These are phyloP conservation scores for Metopia argyrocephala DNA, from an alignment of 2,888 invertebrate species.

Conservation along the genomic window DNA sequence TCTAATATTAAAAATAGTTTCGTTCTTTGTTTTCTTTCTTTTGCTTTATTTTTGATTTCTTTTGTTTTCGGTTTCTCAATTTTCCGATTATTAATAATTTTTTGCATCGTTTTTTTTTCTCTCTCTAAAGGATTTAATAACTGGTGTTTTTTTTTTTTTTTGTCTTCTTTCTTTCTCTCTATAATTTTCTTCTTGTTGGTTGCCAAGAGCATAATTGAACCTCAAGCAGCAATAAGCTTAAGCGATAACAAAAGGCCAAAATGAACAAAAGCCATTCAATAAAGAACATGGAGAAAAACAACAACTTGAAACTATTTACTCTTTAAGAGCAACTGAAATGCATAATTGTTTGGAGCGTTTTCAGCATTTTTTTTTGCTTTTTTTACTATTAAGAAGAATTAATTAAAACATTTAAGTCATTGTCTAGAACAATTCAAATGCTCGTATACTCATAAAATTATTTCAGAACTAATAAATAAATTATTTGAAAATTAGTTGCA, in stretches of 20 bases:
- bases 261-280: background rate
- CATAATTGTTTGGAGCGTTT: background rate
- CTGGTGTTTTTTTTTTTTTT: too few relatives aligned
- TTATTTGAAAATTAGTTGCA: too few relatives aligned
- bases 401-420: too few relatives aligned
- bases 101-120: background rate
- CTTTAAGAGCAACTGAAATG: background rate
- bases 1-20: too few relatives aligned
- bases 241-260: background rate
- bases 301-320: background rate
- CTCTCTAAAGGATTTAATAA: slow-evolving; percentile 31
- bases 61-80: background rate
- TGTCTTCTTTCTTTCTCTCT: background rate
- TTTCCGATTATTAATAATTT: too few relatives aligned
- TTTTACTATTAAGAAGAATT: too few relatives aligned
- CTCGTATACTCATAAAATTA: too few relatives aligned
- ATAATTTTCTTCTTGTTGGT: background rate
- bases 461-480: too few relatives aligned
- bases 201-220: background rate
- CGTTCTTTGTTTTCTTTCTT: too few relatives aligned
- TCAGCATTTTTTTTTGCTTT: background rate
- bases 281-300: too few relatives aligned
- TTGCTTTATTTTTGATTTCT: too few relatives aligned
- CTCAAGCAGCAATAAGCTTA: background rate
- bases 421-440: too few relatives aligned